phyloP scores from a whole-genome alignment of 2,888 invertebrate species.

The Lasioglossum leucozonium region DNA sequence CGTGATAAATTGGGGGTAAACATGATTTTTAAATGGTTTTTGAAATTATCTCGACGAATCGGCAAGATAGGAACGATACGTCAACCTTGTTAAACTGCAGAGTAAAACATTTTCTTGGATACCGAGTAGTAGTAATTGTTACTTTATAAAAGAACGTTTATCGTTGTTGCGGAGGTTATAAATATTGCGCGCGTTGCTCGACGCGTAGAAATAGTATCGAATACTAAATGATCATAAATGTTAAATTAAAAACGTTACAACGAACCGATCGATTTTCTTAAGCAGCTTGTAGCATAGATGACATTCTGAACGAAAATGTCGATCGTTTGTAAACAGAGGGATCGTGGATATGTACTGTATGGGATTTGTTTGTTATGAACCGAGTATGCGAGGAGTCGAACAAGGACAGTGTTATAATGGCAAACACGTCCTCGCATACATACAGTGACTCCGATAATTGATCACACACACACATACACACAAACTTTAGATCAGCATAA shows the following conservation, averaged over 20 bases:
- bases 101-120: no score
- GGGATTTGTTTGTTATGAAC: neutral
- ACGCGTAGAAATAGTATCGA: neutral
- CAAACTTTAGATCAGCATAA: no score
- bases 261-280: neutral
- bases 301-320: neutral
- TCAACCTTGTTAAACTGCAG: neutral
- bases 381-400: neutral
- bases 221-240: neutral
- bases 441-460: no score
- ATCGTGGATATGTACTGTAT: neutral
- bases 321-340: neutral
- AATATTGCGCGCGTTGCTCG: neutral
- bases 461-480: no score
- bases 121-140: neutral
- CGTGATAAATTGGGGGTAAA: neutral
- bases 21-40: neutral
- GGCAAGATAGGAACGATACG: neutral
- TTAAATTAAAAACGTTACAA: neutral
- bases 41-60: neutral
- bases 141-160: neutral
- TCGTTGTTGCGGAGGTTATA: conserved; percentile 6
- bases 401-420: neutral
- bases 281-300: neutral
- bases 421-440: neutral